Evolutionary conservation across 2,113 vertebrate species (phyloP), one percentile per base, ranked within the genome.

Genomic region (Amblyornis subalaris): DNA sequence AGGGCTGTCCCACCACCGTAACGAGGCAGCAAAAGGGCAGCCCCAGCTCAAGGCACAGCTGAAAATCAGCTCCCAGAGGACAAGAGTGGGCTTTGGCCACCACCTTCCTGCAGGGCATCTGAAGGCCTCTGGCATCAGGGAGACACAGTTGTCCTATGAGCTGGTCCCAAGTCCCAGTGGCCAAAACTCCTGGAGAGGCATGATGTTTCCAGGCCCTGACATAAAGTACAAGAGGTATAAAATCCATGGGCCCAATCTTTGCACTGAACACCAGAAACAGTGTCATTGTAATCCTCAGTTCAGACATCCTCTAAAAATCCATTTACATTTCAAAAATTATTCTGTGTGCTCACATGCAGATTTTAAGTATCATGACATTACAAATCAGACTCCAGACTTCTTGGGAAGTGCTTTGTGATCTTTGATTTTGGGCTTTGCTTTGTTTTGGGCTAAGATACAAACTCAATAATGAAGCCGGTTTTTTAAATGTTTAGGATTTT

Each of bases 81-180:
- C 12, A 72, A 13, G 9, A 13, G 2, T 45, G 10, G 3, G 7
- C 7, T 60, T 80, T 66, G 73, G 24, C 10, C 15, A 16, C 17
- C 1, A 3, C 26, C 4, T 71, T 6, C 5, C 35, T 5, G 1
- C 8, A 54, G 26, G 7, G 8, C 14, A 33, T 10, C 48, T 62
- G 25, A 10, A 72, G 73, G 4, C 4, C 12, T 3, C 20, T 3
- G 1, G 31, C 7, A n/a, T 7, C 5, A 29, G 16, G 2, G 2
- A 0, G 13, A 8, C 15, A 45, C 15, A 4, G 5, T 2, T 13
- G 2, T 14, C 38, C 53, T 58, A 12, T 36, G 15, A 51, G 6
- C 21, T 47, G 7, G 10, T 42, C 26, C 12, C 28, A 14, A 23
- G 2, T 12, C 14, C 5, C 2, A 4, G 11, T 1, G 2, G 35